These are phyloP conservation scores for Chiloscyllium punctatum DNA, from an alignment of 2,797 vertebrate species.

Conservation along the genomic window DNA sequence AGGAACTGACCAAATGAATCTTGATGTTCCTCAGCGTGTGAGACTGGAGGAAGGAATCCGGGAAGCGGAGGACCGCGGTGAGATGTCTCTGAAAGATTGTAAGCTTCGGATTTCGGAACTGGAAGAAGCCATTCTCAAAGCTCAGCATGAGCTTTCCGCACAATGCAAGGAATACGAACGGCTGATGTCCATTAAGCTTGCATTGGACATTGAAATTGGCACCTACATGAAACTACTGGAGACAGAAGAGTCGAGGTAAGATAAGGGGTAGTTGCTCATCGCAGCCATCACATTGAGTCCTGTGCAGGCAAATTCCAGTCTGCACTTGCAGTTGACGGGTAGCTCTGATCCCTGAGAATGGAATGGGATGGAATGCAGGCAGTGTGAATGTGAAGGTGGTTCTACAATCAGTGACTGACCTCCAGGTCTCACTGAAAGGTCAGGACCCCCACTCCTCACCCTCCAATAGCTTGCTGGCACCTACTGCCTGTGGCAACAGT, in stretches of 20 bases:
- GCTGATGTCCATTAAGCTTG: conserved; percentile 85
- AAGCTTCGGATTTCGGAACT: conserved; percentile 69
- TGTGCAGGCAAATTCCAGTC: not conserved
- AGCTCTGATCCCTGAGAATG: not conserved
- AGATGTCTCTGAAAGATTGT: conserved; percentile 66
- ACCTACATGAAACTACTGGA: conserved; percentile 70
- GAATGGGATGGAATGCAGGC: not conserved
- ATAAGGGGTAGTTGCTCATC: too few species aligned
- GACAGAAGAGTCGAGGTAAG: conserved; percentile 41
- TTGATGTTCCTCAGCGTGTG: not conserved
- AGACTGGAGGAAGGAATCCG: not conserved
- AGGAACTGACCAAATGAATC: not conserved
- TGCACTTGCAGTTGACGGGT: too few species aligned
- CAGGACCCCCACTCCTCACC: not conserved
- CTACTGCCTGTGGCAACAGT: not conserved
- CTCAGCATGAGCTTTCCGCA: conserved; percentile 83
- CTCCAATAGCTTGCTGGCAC: not conserved
- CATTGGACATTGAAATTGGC: conserved; percentile 87
- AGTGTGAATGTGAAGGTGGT: not conserved
- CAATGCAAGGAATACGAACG: conserved; percentile 86
- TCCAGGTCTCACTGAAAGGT: not conserved
- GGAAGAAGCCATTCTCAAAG: conserved; percentile 75
- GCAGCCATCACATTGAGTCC: too few species aligned
- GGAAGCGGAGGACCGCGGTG: conserved; percentile 50
- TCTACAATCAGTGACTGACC: not conserved